A percentile compares a stretch with the other conserved stretches of the same genome.
Evolutionary conservation across 2,888 invertebrate species (phyloP).

Genomic region (Lasioglossum morio): DNA sequence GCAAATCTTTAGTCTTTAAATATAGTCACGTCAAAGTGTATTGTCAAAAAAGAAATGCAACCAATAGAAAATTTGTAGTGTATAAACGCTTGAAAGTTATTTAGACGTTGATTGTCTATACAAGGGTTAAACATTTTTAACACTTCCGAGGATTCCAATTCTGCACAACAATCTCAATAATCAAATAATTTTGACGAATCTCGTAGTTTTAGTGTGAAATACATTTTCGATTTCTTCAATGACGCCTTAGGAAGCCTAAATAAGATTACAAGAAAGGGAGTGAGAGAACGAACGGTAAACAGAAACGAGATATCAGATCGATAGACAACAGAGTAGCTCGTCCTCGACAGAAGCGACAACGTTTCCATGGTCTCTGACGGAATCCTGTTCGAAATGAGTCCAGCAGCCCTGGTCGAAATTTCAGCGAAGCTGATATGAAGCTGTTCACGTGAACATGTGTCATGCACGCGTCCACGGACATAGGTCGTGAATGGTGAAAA

Average conservation of each 20-base stretch:
- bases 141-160: neutral
- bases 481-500: conserved; percentile 9
- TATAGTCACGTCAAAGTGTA: neutral
- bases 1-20: neutral
- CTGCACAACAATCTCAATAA: neutral
- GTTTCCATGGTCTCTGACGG: conserved; percentile 39
- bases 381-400: neutral
- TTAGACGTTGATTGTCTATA: neutral
- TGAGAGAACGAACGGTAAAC: neutral
- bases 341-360: neutral
- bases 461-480: neutral
- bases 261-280: too few species aligned
- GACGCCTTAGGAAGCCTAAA: neutral
- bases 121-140: neutral
- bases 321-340: neutral
- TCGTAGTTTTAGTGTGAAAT: neutral
- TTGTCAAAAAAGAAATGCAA: neutral
- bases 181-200: neutral
- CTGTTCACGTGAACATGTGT: neutral
- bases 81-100: neutral
- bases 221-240: neutral
- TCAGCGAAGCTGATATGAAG: neutral
- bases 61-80: neutral
- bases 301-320: neutral
- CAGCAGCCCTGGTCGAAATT: neutral